Percentiles rank a stretch among this genome's conserved stretches.
Conservation (phyloP, 2,797 vertebrate species). For the Protonibea diacanthus region DNA sequence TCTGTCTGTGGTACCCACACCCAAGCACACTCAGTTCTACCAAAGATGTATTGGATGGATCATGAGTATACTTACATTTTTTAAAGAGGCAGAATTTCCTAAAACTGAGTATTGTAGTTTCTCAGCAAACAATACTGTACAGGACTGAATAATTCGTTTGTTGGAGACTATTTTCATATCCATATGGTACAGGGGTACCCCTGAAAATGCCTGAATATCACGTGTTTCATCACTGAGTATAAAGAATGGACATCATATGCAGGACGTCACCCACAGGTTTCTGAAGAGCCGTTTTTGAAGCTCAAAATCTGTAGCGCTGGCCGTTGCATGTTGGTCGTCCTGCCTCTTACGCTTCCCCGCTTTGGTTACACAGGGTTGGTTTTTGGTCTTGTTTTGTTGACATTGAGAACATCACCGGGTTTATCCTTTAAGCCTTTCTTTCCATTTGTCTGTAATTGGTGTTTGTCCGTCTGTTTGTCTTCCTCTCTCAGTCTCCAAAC, state of each 20-base stretch:
- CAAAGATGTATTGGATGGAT: not conserved
- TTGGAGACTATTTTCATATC: not conserved
- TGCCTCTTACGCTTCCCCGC: too few relatives aligned
- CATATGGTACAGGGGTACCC: not conserved
- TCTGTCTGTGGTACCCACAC: not conserved
- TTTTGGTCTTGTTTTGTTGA: slow-evolving; percentile 12
- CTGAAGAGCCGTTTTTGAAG: too few relatives aligned
- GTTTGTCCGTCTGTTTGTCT: slow-evolving; percentile 27
- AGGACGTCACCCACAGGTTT: too few relatives aligned
- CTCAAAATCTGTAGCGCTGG: too few relatives aligned
- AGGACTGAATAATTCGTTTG: not conserved
- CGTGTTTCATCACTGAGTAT: too few relatives aligned
- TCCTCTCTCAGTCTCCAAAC: slow-evolving; percentile 74
- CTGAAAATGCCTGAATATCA: not conserved
- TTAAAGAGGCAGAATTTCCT: not conserved
- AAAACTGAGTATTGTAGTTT: not conserved
- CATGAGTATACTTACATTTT: too few relatives aligned
- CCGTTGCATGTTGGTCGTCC: too few relatives aligned
- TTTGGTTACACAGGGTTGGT: not conserved
- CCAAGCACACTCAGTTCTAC: not conserved
- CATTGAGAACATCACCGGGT: not conserved
- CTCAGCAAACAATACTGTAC: not conserved
- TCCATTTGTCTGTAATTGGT: slow-evolving; percentile 13
- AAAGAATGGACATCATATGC: too few relatives aligned
- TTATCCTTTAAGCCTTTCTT: not conserved